phyloP scores from a whole-genome alignment of 2,888 invertebrate genomes.

The Epirrita christyi region DNA sequence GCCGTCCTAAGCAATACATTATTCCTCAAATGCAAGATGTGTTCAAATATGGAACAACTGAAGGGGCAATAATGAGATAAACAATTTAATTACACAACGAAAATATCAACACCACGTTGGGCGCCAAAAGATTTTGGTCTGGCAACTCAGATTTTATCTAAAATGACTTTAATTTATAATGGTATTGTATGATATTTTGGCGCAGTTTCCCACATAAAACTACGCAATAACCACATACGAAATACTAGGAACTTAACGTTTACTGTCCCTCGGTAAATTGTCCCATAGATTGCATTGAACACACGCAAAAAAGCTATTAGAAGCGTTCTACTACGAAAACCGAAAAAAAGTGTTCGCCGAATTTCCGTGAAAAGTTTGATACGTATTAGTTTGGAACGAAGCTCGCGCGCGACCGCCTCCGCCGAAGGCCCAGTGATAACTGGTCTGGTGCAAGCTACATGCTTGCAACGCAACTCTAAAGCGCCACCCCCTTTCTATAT shows the following conservation, averaged over 20 bases:
- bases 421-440: slow-evolving; percentile 59
- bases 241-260: slow-evolving; percentile 12
- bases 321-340: slow-evolving; percentile 59
- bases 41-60: background rate
- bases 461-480: slow-evolving; percentile 57
- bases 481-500: slow-evolving; percentile 68
- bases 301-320: slow-evolving; percentile 79
- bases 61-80: background rate
- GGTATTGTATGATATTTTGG: background rate
- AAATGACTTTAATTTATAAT: background rate
- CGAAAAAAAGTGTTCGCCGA: slow-evolving; percentile 62
- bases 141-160: background rate
- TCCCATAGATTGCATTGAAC: slow-evolving; percentile 64
- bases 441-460: slow-evolving; percentile 65
- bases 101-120: slow-evolving; percentile 47
- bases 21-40: slow-evolving; percentile 1
- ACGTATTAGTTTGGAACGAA: slow-evolving; percentile 42
- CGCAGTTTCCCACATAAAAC: background rate
- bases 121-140: slow-evolving; percentile 41
- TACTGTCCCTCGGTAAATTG: slow-evolving; percentile 52
- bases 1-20: slow-evolving; percentile 50
- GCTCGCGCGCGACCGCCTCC: slow-evolving; percentile 54
- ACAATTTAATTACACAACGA: background rate
- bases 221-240: slow-evolving; percentile 17
- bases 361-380: slow-evolving; percentile 79